phyloP scores from a whole-genome alignment of 2,888 invertebrate genomes.

The Chromoteleia sp. region DNA sequence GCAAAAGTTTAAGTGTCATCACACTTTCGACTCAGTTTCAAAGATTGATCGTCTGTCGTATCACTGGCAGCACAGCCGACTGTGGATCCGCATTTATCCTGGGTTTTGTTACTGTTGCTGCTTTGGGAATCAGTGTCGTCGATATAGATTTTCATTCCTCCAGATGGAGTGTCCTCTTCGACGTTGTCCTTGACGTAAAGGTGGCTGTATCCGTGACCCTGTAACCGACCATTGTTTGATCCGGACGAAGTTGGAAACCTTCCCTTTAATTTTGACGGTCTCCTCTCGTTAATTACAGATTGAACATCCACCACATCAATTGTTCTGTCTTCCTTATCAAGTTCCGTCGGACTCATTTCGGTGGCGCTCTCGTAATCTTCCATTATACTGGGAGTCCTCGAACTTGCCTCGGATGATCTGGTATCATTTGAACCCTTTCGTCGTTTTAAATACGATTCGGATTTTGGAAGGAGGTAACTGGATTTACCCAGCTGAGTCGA shows the following conservation, averaged over 20 bases:
- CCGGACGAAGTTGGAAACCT: constrained; percentile 51
- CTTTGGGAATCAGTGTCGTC: constrained; percentile 79
- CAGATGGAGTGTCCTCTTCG: constrained; percentile 66
- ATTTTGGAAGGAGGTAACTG: constrained; percentile 69
- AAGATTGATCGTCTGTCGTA: constrained; percentile 56
- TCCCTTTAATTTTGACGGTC: constrained; percentile 80
- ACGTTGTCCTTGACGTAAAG: constrained; percentile 74
- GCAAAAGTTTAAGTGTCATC: constrained; percentile 53
- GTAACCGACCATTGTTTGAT: constrained; percentile 36
- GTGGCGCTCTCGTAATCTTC: constrained; percentile 66
- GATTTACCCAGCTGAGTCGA: constrained; percentile 64
- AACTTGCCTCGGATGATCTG: constrained; percentile 47
- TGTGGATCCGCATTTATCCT: constrained; percentile 46
- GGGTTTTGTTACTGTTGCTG: constrained; percentile 70
- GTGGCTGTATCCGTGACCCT: constrained; percentile 71
- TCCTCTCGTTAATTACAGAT: constrained; percentile 82
- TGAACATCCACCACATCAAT: constrained; percentile 79
- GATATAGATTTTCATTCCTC: constrained; percentile 78
- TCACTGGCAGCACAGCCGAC: constrained; percentile 39
- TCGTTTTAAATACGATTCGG: constrained; percentile 71
- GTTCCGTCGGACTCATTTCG: constrained; percentile 59
- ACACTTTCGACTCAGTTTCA: constrained; percentile 54
- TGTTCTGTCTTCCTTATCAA: constrained; percentile 67
- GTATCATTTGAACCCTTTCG: constrained; percentile 65
- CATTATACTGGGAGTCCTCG: constrained; percentile 66